These are phyloP conservation scores for Hipposideros larvatus DNA, from an alignment of 2,797 vertebrate genomes.

Conservation along the genomic window DNA sequence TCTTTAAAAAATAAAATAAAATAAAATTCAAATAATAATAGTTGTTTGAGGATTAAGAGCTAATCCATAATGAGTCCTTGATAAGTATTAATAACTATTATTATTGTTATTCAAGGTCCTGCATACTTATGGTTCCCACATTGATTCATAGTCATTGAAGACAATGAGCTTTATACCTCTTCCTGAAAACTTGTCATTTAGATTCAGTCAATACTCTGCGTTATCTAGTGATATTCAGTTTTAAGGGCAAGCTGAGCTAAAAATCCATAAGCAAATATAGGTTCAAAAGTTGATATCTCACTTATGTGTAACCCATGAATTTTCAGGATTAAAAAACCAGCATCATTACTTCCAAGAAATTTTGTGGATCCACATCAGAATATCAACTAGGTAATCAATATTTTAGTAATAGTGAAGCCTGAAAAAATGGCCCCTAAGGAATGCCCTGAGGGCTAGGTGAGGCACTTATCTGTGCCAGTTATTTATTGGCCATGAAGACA, in stretches of 20 bases:
- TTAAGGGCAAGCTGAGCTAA: slow-evolving; percentile 81
- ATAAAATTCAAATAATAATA: slow-evolving; percentile 42
- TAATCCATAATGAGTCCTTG: slow-evolving; percentile 47
- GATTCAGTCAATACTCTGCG: slow-evolving; percentile 78
- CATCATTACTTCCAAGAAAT: slow-evolving; percentile 75
- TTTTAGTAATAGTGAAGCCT: slow-evolving; percentile 58
- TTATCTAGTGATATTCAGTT: slow-evolving; percentile 79
- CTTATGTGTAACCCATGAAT: slow-evolving; percentile 76
- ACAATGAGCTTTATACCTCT: slow-evolving; percentile 73
- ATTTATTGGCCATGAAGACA: slow-evolving; percentile 38
- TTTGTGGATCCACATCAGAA: slow-evolving; percentile 71
- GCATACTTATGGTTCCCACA: slow-evolving; percentile 11
- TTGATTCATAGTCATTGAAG: slow-evolving; percentile 72
- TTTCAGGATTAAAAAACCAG: slow-evolving; percentile 79
- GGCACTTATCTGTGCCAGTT: not conserved
- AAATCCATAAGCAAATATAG: slow-evolving; percentile 82
- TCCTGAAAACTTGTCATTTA: slow-evolving; percentile 78
- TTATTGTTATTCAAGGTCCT: slow-evolving; percentile 56
- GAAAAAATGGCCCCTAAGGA: not conserved
- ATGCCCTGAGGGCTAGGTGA: not conserved
- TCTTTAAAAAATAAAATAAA: too few relatives aligned
- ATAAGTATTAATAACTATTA: slow-evolving; percentile 59
- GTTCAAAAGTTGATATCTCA: slow-evolving; percentile 81
- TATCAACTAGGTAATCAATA: slow-evolving; percentile 73
- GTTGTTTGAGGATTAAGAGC: slow-evolving; percentile 62